Evolutionary conservation across 2,113 vertebrate genomes (phyloP).

Genomic region (Urocynchramus pylzowi): DNA sequence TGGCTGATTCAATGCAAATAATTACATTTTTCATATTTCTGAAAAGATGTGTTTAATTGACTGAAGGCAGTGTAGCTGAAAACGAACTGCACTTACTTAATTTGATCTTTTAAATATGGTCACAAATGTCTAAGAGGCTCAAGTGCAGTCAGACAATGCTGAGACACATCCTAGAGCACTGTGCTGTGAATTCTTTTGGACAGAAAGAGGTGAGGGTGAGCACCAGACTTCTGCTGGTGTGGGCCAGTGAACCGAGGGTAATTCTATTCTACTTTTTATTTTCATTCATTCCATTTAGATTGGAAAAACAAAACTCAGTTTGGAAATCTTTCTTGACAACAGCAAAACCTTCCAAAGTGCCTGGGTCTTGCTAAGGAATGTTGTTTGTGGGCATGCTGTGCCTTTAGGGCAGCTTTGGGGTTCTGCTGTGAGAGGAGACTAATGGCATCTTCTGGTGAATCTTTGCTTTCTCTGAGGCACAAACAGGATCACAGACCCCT

Average conservation of each 20-base stretch:
- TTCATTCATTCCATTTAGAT: not conserved
- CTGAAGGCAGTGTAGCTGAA: not conserved
- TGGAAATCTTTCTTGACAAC: not conserved
- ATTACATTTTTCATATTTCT: not conserved
- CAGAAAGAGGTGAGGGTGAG: not conserved
- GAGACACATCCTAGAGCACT: not conserved
- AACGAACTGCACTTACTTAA: not conserved
- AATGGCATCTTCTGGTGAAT: not conserved
- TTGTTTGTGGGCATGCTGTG: not conserved
- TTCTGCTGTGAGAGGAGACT: not conserved
- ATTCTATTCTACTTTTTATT: not conserved
- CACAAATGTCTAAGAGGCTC: not conserved
- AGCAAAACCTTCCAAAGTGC: not conserved
- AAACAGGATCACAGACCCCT: not conserved
- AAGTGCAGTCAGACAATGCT: not conserved
- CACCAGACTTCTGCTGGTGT: not conserved
- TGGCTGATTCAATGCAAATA: not conserved
- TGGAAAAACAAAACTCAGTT: not conserved
- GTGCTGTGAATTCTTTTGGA: not conserved
- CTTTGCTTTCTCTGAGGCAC: not conserved
- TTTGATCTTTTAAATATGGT: not conserved
- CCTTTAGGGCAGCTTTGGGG: conserved; percentile 7
- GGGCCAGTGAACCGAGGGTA: not conserved
- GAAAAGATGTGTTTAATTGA: not conserved
- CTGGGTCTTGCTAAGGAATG: not conserved